Percentiles rank a stretch among this genome's conserved stretches.
Evolutionary conservation across 92 coral and sea anemone genomes (phyloP).

Genomic region (Virgularia gustaviana): DNA sequence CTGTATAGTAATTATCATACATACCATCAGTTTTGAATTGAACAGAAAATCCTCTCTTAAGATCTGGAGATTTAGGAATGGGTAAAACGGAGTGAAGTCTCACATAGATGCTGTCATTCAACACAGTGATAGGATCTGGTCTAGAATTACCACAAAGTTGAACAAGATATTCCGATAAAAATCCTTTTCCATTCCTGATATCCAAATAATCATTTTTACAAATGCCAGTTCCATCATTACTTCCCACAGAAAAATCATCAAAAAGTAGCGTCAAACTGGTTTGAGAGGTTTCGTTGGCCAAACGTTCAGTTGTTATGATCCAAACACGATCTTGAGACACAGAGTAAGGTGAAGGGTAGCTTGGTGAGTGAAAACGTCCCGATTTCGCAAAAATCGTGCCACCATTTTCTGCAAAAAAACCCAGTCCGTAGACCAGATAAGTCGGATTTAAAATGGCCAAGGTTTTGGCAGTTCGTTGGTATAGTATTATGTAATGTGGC

Average conservation of each 20-base stretch:
- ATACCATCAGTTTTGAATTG: constrained; percentile 51
- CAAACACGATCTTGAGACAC: constrained; percentile 61
- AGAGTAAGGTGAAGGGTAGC: constrained; percentile 62
- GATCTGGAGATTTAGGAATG: constrained; percentile 16
- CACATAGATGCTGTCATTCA: constrained; percentile 55
- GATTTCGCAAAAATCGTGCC: constrained; percentile 47
- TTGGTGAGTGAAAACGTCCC: constrained; percentile 67
- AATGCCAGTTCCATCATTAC: constrained; percentile 52
- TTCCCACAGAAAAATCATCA: constrained; percentile 65
- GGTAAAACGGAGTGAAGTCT: constrained; percentile 55
- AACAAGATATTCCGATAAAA: constrained; percentile 56
- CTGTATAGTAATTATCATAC: constrained; percentile 27
- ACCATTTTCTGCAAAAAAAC: constrained; percentile 50
- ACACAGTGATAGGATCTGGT: constrained; percentile 55
- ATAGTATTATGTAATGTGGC: too few species aligned
- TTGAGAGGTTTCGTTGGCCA: too few species aligned
- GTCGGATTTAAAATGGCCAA: too few species aligned
- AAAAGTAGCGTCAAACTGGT: constrained; percentile 52
- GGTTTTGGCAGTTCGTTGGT: too few species aligned
- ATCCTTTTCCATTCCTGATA: constrained; percentile 68
- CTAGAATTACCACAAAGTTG: constrained; percentile 58
- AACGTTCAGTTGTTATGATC: constrained; percentile 51
- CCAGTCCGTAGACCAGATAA: too few species aligned
- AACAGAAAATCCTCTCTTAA: constrained; percentile 43
- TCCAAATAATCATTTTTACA: constrained; percentile 66